A percentile compares a stretch with the other conserved stretches of the same genome.
Evolutionary conservation across 2,888 invertebrate genomes (phyloP).

Genomic region (Scrobipalpa atriplicella): DNA sequence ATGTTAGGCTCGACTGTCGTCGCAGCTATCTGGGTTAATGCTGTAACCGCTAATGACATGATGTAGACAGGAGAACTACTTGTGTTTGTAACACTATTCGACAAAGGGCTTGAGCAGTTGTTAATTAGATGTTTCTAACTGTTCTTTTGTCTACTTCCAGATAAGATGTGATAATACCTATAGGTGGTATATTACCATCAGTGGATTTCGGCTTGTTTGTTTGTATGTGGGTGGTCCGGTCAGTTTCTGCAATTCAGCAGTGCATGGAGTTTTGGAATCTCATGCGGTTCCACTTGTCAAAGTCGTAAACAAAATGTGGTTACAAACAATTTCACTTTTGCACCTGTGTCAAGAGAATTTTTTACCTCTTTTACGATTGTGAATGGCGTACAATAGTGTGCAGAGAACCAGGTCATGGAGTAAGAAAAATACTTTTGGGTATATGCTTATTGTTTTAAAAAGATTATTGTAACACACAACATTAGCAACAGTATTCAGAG

Average conservation of each 20-base stretch:
- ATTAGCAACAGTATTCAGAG: constrained; percentile 22
- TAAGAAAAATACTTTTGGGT: constrained; percentile 34
- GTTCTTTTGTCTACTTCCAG: neutral
- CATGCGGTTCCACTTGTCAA: constrained; percentile 36
- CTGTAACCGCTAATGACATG: constrained; percentile 43
- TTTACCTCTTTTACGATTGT: constrained; percentile 54
- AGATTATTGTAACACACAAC: constrained; percentile 18
- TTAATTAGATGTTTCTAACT: neutral
- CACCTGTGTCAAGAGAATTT: constrained; percentile 74
- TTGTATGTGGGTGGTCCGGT: constrained; percentile 1
- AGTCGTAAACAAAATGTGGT: constrained; percentile 54
- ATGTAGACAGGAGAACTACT: constrained; percentile 7
- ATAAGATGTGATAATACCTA: too few relatives aligned
- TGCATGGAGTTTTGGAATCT: constrained; percentile 29
- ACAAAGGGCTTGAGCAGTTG: constrained; percentile 6
- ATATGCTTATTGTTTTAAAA: constrained; percentile 27
- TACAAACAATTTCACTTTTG: constrained; percentile 59
- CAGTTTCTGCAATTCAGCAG: neutral
- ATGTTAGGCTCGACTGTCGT: constrained; percentile 27
- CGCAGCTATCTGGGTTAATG: constrained; percentile 41
- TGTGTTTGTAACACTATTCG: neutral
- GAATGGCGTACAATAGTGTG: constrained; percentile 42
- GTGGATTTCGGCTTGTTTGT: neutral
- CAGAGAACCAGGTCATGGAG: constrained; percentile 46
- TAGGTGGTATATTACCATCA: neutral